Percentiles rank a stretch among this genome's conserved stretches.
Evolutionary conservation across 2,797 vertebrate species (phyloP).

Genomic region (Limnodromus scolopaceus): DNA sequence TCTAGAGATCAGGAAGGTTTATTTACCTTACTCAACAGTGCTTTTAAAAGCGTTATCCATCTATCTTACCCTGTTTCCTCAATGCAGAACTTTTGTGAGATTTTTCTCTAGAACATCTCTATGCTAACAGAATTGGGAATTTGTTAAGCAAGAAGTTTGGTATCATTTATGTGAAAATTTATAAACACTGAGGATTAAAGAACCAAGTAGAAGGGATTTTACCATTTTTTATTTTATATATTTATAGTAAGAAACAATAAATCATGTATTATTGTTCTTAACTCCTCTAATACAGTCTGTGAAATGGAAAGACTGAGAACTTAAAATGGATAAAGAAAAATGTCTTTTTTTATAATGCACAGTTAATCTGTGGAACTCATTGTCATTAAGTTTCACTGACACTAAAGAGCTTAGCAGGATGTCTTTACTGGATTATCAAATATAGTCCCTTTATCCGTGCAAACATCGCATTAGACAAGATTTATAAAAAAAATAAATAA

Average conservation of each 20-base stretch:
- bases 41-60: not conserved
- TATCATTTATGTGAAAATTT: not conserved
- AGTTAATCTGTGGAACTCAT: slow-evolving; percentile 30
- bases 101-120: not conserved
- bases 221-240: not conserved
- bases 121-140: not conserved
- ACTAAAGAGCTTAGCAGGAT: slow-evolving; percentile 46
- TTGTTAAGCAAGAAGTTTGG: not conserved
- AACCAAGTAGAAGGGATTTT: not conserved
- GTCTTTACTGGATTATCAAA: slow-evolving; percentile 42
- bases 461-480: not conserved
- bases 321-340: not conserved
- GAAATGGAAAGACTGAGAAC: not conserved
- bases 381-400: slow-evolving; percentile 19
- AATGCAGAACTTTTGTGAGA: not conserved
- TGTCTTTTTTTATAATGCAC: not conserved
- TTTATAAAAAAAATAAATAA: not conserved
- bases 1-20: not conserved
- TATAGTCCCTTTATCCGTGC: slow-evolving; percentile 2
- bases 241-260: not conserved
- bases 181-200: not conserved
- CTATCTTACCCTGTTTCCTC: not conserved
- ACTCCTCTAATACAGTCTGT: not conserved
- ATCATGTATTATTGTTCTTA: not conserved
- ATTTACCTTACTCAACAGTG: not conserved